Percentiles rank a stretch among this genome's conserved stretches.
phyloP scores from a whole-genome alignment of 2,888 invertebrate genomes.

The Aphrophora alni region DNA sequence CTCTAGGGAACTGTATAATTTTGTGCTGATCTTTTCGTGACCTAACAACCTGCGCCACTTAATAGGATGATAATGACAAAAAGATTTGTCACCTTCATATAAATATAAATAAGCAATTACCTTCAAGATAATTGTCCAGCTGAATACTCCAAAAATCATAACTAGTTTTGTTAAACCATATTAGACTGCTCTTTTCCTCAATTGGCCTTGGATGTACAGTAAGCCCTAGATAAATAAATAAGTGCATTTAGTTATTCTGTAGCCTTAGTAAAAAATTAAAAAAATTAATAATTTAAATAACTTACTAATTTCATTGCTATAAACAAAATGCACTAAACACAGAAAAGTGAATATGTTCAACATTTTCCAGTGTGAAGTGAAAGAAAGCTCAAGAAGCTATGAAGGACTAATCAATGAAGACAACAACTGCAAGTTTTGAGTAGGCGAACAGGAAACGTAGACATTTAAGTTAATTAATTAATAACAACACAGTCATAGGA shows the following conservation, averaged over 20 bases:
- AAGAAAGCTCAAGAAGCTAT: neutral
- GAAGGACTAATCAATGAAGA: neutral
- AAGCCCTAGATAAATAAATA: conserved; percentile 25
- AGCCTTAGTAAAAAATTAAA: neutral
- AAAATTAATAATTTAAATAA: neutral
- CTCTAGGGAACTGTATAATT: no score
- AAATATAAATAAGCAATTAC: no score
- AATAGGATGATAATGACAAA: no score
- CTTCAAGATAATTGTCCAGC: conserved; percentile 75
- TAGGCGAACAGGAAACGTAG: neutral
- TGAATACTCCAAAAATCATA: conserved; percentile 80
- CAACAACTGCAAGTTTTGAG: neutral
- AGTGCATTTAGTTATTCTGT: neutral
- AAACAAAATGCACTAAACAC: neutral
- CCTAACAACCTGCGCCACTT: no score
- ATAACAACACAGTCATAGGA: neutral
- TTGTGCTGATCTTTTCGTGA: no score
- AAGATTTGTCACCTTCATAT: no score
- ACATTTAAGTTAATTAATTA: neutral
- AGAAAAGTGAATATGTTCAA: neutral
- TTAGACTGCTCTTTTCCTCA: conserved; percentile 93
- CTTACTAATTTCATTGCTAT: neutral
- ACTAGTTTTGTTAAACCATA: conserved; percentile 89
- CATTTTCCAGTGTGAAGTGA: neutral
- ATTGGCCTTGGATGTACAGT: conserved; percentile 55